Base-by-base conservation (phyloP, 2,113 vertebrate genomes). In the Rhinolophus sinicus region DNA sequence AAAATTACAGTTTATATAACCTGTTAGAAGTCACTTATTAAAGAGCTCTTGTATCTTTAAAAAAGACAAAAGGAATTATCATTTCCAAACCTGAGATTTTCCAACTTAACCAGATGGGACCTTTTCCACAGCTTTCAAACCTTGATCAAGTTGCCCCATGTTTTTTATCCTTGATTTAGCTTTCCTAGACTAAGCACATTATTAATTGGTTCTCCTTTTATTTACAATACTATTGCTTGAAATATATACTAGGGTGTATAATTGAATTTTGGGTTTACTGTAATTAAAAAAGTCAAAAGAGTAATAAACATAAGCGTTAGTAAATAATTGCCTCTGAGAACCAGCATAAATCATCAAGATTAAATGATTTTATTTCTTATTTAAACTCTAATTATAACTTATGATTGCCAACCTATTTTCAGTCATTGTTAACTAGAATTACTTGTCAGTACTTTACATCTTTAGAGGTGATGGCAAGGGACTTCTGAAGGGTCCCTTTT, bases 251-350 rank as follows among this genome's bases (percentile, higher is more conserved):
- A 94, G 93, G 76, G 60, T 92, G 2, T 28, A 88, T 98, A 98
- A 99, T 98, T 98, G 98, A 98, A 98, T 98, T 98, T 98, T 78
- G 93, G 98, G 98, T 98, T 97, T 95, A 78, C 96, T 81, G 97
- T 98, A 98, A 98, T 99, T 99, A 98, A 97, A 98, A 96, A 98
- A 98, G 97, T 96, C 98, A 98, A 96, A 98, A 98, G 98, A 98
- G 98, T 98, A 98, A 98, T 98, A 98, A 98, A 97, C 83, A 95
- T 97, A 97, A 98, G 97, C 44, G 9, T 97, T 95, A 38, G 77
- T 98, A 98, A 99, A 98, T 98, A 98, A 98, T 96, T 98, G 97
- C 94, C 83, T 97, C 86, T 90, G 98, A 98, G 97, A 94, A 97
- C 12, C 11, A 96, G 87, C 97, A 98, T 98, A 98, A 98, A 98